A percentile compares a stretch with the other conserved stretches of the same genome.
Evolutionary conservation across 2,888 invertebrate genomes (phyloP).

Genomic region (Epiperipatus broadwayi): DNA sequence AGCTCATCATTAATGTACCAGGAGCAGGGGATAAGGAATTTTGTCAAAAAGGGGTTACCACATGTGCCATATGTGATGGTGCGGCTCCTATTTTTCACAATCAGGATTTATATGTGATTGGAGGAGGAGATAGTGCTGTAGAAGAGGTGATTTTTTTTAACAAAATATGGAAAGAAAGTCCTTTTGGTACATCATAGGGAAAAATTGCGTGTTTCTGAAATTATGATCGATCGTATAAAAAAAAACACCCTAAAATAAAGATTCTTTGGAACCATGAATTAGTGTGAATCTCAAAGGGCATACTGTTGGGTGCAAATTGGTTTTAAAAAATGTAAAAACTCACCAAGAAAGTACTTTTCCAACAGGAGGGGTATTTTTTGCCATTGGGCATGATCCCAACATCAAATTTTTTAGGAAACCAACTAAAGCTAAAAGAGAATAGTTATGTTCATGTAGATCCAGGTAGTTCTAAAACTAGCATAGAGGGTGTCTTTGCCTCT

Average conservation of each 20-base stretch:
- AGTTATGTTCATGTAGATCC: slow-evolving; percentile 7
- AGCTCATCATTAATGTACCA: no score
- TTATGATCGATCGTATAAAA: slow-evolving; percentile 11
- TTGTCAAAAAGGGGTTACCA: slow-evolving; percentile 12
- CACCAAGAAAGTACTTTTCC: slow-evolving; percentile 4
- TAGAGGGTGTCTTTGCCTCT: slow-evolving; percentile 14
- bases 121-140: slow-evolving; percentile 17
- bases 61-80: slow-evolving; percentile 16
- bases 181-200: slow-evolving; percentile 12
- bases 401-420: slow-evolving; percentile 11
- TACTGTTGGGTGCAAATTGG: background rate
- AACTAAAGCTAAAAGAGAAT: slow-evolving; percentile 11
- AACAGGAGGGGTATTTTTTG: slow-evolving; percentile 13
- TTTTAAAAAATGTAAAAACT: slow-evolving; percentile 9
- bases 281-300: slow-evolving; percentile 9
- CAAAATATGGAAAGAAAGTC: slow-evolving; percentile 12
- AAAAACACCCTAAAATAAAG: slow-evolving; percentile 4
- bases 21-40: slow-evolving; percentile 11
- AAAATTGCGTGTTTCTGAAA: slow-evolving; percentile 10
- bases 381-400: slow-evolving; percentile 15
- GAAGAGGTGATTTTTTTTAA: slow-evolving; percentile 16
- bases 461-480: slow-evolving; percentile 12
- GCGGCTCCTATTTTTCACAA: slow-evolving; percentile 14
- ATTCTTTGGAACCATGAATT: slow-evolving; percentile 1
- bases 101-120: slow-evolving; percentile 16